Evolutionary conservation across 2,888 invertebrate genomes (phyloP), one percentile per base, ranked within the genome.

Genomic region (Cheilosia scutellata): DNA sequence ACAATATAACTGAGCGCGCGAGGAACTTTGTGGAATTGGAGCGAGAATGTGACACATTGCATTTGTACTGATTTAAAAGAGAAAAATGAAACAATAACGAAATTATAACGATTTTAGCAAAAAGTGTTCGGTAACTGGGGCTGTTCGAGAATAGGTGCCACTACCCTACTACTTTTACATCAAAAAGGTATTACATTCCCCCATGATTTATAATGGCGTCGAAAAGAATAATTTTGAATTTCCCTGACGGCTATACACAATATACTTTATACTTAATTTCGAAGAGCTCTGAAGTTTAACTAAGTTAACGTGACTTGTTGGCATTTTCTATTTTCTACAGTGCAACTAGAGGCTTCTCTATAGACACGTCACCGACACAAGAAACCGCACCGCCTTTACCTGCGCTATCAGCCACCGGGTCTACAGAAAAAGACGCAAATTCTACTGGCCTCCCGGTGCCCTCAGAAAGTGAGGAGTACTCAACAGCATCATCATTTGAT

Each of bases 321-420:
- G 27, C 25, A 9, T 82, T 68, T 29, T 25, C 44, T 27, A 42
- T 66, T 70, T 13, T 62, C 87, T 71, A n/a, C 80, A 91, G 92
- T 82, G 89, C 91, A 63, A 91, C 92, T 79, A 92, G 91, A 72
- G 91, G 91, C 57, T 92, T 91, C 77, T 89, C 90, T 55, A 89
- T 89, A 71, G 92, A 92, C 57, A 90, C 91, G 51, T 91, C 91
- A 47, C 91, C 91, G 16, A 90, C 91, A 74, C 90, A 90, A 82
- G 92, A 92, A 25, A 90, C 90, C 71, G 82, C 89, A 72, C 84
- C 89, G 87, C 90, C 89, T 74, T 88, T 88, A 82, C 47, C 87
- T 4, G 76, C 79, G 72, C 33, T 82, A 77, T 78, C 82, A 63
- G 82, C 89, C 65, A 62, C 87, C 40, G 68, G 80, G 29, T 58